phyloP scores from a whole-genome alignment of 2,888 invertebrate species.

The Phorcus lineatus region DNA sequence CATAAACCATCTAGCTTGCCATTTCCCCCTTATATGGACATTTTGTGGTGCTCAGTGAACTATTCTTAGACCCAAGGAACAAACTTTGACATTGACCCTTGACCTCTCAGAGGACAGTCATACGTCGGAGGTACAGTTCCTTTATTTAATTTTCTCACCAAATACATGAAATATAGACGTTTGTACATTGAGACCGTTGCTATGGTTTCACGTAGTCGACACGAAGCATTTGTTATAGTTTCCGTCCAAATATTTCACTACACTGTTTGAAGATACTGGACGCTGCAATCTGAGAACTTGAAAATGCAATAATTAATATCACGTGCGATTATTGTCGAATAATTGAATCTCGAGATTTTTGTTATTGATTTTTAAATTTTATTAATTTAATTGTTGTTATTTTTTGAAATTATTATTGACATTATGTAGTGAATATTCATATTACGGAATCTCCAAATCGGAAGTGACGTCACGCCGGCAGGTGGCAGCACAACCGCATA shows the following conservation, averaged over 20 bases:
- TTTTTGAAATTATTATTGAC: background rate
- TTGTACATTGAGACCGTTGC: slow-evolving; percentile 11
- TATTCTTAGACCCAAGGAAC: slow-evolving; percentile 1
- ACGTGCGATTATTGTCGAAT: background rate
- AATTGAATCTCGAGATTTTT: slow-evolving; percentile 6
- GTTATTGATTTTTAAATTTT: slow-evolving; percentile 3
- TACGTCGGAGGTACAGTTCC: slow-evolving; percentile 13
- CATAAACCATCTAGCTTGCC: slow-evolving; percentile 6
- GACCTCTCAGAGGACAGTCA: slow-evolving; percentile 12
- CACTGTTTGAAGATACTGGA: background rate
- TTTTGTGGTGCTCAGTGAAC: slow-evolving; percentile 21
- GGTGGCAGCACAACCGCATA: background rate
- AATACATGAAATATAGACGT: background rate
- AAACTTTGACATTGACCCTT: slow-evolving; percentile 15
- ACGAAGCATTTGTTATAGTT: slow-evolving; percentile 10
- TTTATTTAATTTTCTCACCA: background rate
- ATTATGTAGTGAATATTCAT: background rate
- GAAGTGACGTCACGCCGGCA: slow-evolving; percentile 9
- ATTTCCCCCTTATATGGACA: background rate
- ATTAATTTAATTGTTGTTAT: slow-evolving; percentile 13
- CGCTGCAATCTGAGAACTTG: background rate
- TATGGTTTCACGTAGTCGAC: slow-evolving; percentile 21
- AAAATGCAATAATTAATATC: background rate
- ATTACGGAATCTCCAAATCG: slow-evolving; percentile 13
- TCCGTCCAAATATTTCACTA: slow-evolving; percentile 11